phyloP scores from a whole-genome alignment of 2,797 vertebrate species.

The Molossus molossus region DNA sequence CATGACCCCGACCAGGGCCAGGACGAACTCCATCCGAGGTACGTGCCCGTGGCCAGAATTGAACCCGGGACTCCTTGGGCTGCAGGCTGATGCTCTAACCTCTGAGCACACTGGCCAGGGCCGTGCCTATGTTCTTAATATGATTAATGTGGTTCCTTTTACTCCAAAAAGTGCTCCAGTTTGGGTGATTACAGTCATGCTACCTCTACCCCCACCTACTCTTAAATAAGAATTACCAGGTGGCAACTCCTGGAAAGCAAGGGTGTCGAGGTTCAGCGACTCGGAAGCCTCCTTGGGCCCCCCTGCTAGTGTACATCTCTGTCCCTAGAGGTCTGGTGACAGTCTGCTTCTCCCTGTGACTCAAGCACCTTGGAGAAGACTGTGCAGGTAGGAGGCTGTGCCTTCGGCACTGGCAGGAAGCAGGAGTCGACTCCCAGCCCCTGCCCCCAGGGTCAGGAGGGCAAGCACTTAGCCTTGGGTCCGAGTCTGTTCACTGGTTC shows the following conservation, averaged over 20 bases:
- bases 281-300: no score
- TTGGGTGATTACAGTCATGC: background rate
- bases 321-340: background rate
- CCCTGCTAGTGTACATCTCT: background rate
- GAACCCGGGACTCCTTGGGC: no score
- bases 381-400: fast-evolving
- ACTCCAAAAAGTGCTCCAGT: background rate
- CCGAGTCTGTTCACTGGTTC: background rate
- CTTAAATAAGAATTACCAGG: background rate
- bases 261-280: background rate
- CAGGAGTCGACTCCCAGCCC: background rate
- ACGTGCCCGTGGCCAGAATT: no score
- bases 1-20: no score
- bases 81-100: no score
- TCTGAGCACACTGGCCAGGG: no score
- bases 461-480: fast-evolving
- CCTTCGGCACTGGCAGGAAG: background rate
- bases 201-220: background rate
- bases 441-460: background rate
- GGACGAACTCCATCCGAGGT: no score
- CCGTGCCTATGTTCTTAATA: background rate
- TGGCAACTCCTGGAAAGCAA: background rate
- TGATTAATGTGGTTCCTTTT: background rate
- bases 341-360: background rate
- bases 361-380: background rate